Evolutionary conservation across 2,797 vertebrate species (phyloP), one percentile per base, ranked within the genome.

Genomic region (Melanotaenia parkinsoni): DNA sequence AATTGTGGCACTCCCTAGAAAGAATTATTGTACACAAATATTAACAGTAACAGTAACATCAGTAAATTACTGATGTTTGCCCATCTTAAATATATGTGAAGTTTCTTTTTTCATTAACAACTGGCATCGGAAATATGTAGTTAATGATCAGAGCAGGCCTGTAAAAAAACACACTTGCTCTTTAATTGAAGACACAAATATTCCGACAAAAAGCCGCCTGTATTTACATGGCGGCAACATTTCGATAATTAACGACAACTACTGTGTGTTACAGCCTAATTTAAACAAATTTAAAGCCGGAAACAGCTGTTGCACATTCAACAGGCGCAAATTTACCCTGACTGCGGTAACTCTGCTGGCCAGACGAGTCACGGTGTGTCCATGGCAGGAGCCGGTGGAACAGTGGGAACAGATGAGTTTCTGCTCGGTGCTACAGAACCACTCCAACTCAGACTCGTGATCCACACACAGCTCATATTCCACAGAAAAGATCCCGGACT

Each of bases 351-450:
- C 97, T 90, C 93, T 92, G 73, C 85, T 80, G 82, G 90, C 88
- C 69, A 95, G 84, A 4, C 86, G 86, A 67, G 91, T 91, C 80
- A 96, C 91, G 2, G 76, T 87, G 91, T 97, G 96, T 3, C 89
- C 92, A 60, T 67, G 83, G 83, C 96, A 96, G 69, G 90, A 74
- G 60, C 94, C 94, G 47, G 63, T 73, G 28, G 87, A 84, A 82
- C 96, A 97, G 50, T 86, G 86, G 4, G 90, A 88, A 79, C 96
- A 97, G 51, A 95, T 89, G 0, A 90, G 89, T 59, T 92, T 95
- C 63, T 88, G 86, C 35, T 97, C 95, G 45, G 93, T 92, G 72
- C 84, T 80, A 58, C 97, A 97, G 89, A 95, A 97, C 91, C 94
- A 94, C 86, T 90, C 86, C 60, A 95, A 81, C 37, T 92, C 85